Conservation (phyloP, 2,113 vertebrate genomes). For the Lepisosteus oculatus region DNA sequence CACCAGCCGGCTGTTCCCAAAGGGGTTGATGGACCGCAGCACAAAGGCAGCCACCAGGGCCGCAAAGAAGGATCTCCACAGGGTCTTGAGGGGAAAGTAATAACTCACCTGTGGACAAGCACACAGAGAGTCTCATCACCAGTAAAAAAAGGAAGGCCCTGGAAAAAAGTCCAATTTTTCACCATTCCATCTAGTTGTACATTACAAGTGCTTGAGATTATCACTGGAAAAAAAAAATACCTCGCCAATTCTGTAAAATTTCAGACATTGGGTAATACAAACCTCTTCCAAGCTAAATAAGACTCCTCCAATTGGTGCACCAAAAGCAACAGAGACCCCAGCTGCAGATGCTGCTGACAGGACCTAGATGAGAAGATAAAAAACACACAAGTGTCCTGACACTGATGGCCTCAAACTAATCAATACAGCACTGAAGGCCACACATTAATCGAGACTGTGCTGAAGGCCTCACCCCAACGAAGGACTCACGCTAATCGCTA, state of each 20-base stretch:
- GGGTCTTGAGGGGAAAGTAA: conserved; percentile 96
- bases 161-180: too few relatives aligned
- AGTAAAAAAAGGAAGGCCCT: neutral
- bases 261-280: conserved; percentile 16
- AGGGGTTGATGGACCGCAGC: conserved; percentile 96
- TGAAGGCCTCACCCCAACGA: neutral
- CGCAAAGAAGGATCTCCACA: conserved; percentile 97
- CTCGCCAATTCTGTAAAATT: too few relatives aligned
- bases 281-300: conserved; percentile 98
- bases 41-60: conserved; percentile 96
- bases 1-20: conserved; percentile 94
- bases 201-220: too few relatives aligned
- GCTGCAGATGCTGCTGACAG: conserved; percentile 95
- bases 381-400: conserved; percentile 22
- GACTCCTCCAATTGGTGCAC: conserved; percentile 96
- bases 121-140: neutral
- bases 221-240: too few relatives aligned
- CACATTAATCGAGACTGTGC: neutral
- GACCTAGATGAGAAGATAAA: conserved; percentile 65
- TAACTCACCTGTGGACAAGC: conserved; percentile 82
- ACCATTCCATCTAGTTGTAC: too few relatives aligned
- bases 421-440: neutral
- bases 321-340: conserved; percentile 95
- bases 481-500: too few relatives aligned
- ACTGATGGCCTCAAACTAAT: neutral